Evolutionary conservation across 2,113 vertebrate species (phyloP).

Genomic region (Sigmodon hispidus): DNA sequence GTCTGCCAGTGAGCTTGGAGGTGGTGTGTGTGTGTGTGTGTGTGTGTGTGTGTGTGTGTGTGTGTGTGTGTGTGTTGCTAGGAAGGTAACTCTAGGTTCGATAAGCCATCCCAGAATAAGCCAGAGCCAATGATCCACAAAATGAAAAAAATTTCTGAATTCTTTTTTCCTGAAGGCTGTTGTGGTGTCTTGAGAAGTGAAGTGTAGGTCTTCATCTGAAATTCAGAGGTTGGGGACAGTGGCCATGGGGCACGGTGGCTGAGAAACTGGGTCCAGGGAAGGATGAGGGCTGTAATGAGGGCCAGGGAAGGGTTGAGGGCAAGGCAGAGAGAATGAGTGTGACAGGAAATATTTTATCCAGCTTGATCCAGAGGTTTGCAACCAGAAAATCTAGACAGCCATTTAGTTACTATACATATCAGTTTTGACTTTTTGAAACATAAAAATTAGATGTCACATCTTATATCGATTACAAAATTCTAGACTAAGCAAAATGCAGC

Average conservation of each 20-base stretch:
- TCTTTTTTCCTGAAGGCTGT: neutral
- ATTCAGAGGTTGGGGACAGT: neutral
- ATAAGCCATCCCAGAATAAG: neutral
- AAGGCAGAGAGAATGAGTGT: neutral
- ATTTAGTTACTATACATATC: neutral
- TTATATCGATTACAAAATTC: neutral
- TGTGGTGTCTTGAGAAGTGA: neutral
- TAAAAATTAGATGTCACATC: neutral
- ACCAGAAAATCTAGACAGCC: neutral
- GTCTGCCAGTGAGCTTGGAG: neutral
- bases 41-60: neutral
- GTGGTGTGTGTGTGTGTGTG: neutral
- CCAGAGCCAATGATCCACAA: neutral
- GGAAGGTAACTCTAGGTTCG: neutral
- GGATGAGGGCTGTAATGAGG: neutral
- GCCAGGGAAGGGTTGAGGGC: accelerated
- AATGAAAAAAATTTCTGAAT: neutral
- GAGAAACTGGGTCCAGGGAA: too few relatives aligned
- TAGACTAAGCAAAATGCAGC: neutral
- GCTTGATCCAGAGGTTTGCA: neutral
- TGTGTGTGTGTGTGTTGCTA: neutral
- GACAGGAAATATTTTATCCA: neutral
- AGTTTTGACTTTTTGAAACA: slow-evolving; percentile 24
- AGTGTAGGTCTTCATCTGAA: neutral
- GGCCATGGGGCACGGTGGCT: neutral